Base-by-base conservation (phyloP, 2,113 vertebrate genomes). In the Microcebus lehilahytsara region DNA sequence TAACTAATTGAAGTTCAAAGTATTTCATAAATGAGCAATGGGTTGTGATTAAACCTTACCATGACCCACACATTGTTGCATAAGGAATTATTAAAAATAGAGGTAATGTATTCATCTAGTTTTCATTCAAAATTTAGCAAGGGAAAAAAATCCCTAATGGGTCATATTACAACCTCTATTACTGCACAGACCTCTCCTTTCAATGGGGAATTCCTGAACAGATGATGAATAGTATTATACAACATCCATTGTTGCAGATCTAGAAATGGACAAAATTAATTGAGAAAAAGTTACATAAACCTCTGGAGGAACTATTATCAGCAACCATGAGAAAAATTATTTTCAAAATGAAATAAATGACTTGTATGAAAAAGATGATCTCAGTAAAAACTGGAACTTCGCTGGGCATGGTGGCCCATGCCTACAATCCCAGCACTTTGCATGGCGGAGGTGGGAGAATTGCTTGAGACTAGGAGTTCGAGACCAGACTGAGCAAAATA, bases 51-150 rank as follows among this genome's bases (percentile, higher is more conserved):
- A 93, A 95, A 88, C 49, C 42, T 94, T 30, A 64, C 77, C 53
- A 62, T 81, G 89, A 93, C 85, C 67, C 69, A 93, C 80, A 79
- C 42, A 49, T 62, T 91, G 95, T 92, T 91, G 74, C 89, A 79
- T 94, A 92, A 75, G n/a, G 91, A 77, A 72, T 62, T 67, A 94
- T 89, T 97, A 91, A 96, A 93, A 97, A 96, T 62, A 96, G 85
- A 91, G 37, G 10, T 13, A 95, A 64, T 1, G 20, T 81, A 84
- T 93, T 92, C 81, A 95, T 84, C 37, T 16, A 51, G 62, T 75
- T 93, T 89, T 69, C 83, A 96, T 92, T 98, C 81, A 96, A 75
- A 93, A 88, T 85, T 91, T 80, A 93, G 51, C 37, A 91, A 91
- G 69, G 49, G 77, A 91, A 96, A 92, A 75, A 93, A 95, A 95